phyloP scores from a whole-genome alignment of 1,140 invertebrate species.

The Lepidurus arcticus region DNA sequence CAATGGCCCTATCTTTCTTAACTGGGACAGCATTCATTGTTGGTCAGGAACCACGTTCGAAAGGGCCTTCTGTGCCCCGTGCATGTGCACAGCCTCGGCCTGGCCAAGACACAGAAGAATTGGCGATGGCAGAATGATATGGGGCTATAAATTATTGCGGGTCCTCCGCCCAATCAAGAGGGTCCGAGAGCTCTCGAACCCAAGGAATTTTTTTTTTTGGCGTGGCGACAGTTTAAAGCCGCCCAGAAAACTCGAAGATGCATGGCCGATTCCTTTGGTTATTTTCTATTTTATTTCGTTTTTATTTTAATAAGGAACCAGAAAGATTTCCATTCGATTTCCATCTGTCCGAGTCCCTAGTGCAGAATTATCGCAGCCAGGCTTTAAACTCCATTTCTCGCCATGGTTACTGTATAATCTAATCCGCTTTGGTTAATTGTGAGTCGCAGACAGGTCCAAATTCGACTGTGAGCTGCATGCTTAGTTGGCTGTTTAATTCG shows the following conservation, averaged over 20 bases:
- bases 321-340: no score
- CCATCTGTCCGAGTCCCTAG: no score
- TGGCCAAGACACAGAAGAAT: constrained; percentile 8
- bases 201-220: not conserved
- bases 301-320: not conserved
- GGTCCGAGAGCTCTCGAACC: not conserved
- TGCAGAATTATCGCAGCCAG: no score
- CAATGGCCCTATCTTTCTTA: constrained; percentile 3
- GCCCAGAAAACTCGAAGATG: not conserved
- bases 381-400: no score
- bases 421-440: no score
- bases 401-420: no score
- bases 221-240: not conserved
- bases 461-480: not conserved
- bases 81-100: not conserved
- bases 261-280: not conserved
- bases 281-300: not conserved
- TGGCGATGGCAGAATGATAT: constrained; percentile 21
- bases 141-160: not conserved
- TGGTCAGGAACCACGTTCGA: constrained; percentile 3
- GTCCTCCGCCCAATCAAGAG: constrained; percentile 6
- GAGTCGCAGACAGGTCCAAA: not conserved
- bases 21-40: constrained; percentile 7
- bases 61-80: not conserved
- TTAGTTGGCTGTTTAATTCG: not conserved